These are phyloP conservation scores for Sarcophilus harrisii DNA, from an alignment of 2,797 vertebrate genomes.

Conservation along the genomic window DNA sequence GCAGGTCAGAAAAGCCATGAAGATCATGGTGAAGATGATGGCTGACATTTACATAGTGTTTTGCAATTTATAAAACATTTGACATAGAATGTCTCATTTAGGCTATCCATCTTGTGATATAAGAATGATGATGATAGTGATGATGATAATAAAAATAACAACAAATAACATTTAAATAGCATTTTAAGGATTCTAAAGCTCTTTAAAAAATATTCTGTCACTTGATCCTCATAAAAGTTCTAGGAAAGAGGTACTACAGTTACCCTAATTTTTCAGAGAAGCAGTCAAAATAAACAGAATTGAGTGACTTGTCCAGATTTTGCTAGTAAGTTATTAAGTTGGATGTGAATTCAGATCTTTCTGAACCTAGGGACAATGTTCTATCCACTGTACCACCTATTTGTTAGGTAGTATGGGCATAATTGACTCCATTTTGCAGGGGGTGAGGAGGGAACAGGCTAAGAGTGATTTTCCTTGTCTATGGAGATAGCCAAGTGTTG, in stretches of 20 bases:
- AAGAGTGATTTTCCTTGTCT: not conserved
- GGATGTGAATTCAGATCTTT: not conserved
- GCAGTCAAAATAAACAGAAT: not conserved
- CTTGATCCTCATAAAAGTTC: not conserved
- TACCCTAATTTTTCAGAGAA: not conserved
- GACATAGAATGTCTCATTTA: not conserved
- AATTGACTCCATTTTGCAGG: not conserved
- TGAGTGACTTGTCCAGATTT: not conserved
- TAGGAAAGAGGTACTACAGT: not conserved
- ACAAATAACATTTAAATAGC: not conserved
- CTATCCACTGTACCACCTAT: not conserved
- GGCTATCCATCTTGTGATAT: not conserved
- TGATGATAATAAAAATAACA: not conserved
- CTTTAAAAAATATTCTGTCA: not conserved
- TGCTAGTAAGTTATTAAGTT: not conserved
- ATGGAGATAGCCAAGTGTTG: not conserved
- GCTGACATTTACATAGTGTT: not conserved
- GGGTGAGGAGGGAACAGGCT: not conserved
- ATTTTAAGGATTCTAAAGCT: not conserved
- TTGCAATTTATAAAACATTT: not conserved
- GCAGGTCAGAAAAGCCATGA: not conserved
- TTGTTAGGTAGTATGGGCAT: not conserved
- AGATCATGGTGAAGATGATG: not conserved
- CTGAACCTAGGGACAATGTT: not conserved
- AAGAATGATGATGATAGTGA: not conserved